Base-by-base conservation (phyloP, 2,888 invertebrate species). In the Ophion slaviceki region DNA sequence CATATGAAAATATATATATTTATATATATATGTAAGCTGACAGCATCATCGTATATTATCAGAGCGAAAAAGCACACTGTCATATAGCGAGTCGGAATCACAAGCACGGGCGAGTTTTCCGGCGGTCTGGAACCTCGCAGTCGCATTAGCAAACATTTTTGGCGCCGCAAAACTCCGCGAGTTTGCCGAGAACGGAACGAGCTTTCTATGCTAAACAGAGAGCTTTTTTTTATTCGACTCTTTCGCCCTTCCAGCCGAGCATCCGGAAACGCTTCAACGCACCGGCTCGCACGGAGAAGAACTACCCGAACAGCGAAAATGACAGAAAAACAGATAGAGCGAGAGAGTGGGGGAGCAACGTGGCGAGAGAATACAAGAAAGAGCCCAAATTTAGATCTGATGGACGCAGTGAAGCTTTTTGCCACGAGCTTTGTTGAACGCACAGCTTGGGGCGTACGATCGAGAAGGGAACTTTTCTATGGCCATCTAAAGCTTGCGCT, bases 121-220 rank as follows among this genome's bases (percentile, higher is more conserved):
- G 36, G 77, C 40, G n/a, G 67, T 68, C 66, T 53, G 47, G 47
- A 28, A 45, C 5, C 45, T 28, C 32, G 79, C 66, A 80, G 81
- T 78, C 82, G 82, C 80, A 85, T 87, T 86, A 86, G 86, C 79
- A 75, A 82, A 87, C 87, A 53, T 89, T 89, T 32, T 89, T 80
- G 87, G 85, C 87, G 86, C 85, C 87, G 80, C 59, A 77, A 76
- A 86, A 83, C 77, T 81, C 71, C 53, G 78, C 40, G 6, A 71
- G 87, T 80, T 82, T 80, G 72, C 81, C 62, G 72, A 59, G 68
- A 70, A 78, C 79, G 80, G 84, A 89, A 90, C 87, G 89, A 90
- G 89, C 84, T 88, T 88, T 86, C 89, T 88, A 89, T 89, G 89
- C 90, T 89, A 90, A 89, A 83, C 87, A 89, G 89, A 82, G 80